Conservation (phyloP, 2,888 invertebrate genomes). For the Pachliopta kotzebuea region DNA sequence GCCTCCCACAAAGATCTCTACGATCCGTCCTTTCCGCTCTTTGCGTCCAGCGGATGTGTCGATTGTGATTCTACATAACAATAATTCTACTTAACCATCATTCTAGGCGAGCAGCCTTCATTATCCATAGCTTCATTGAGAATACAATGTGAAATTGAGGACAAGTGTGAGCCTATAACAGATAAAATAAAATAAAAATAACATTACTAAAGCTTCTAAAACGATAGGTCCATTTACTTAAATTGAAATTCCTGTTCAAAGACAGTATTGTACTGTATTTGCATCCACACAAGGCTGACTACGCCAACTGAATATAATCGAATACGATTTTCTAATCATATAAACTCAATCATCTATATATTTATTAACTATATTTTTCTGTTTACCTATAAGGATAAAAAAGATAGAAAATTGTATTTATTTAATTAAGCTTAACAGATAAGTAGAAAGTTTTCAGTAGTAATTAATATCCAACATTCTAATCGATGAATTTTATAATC, state of each 20-base stretch:
- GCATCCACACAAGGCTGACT: slow-evolving; percentile 25
- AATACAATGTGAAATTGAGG: no score
- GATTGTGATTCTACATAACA: no score
- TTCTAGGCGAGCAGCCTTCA: no score
- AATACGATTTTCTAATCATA: slow-evolving; percentile 17
- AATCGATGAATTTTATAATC: background rate
- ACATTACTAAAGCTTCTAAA: background rate
- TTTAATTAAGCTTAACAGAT: no score
- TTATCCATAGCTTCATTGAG: no score
- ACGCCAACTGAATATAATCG: slow-evolving; percentile 19
- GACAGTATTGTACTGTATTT: slow-evolving; percentile 19
- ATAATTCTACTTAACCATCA: no score
- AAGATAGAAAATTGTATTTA: no score
- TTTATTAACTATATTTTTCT: background rate
- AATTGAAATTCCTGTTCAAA: slow-evolving; percentile 19
- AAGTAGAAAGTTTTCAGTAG: background rate
- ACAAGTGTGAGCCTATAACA: background rate
- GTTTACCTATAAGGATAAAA: background rate
- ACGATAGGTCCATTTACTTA: slow-evolving; percentile 8
- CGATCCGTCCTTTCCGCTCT: no score
- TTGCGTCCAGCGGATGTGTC: no score
- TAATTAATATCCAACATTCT: background rate
- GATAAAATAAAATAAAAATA: background rate
- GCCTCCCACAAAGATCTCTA: no score
- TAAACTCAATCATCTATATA: slow-evolving; percentile 6